These are phyloP conservation scores for Toxonevra muliebris DNA, from an alignment of 2,888 invertebrate genomes.

Conservation along the genomic window DNA sequence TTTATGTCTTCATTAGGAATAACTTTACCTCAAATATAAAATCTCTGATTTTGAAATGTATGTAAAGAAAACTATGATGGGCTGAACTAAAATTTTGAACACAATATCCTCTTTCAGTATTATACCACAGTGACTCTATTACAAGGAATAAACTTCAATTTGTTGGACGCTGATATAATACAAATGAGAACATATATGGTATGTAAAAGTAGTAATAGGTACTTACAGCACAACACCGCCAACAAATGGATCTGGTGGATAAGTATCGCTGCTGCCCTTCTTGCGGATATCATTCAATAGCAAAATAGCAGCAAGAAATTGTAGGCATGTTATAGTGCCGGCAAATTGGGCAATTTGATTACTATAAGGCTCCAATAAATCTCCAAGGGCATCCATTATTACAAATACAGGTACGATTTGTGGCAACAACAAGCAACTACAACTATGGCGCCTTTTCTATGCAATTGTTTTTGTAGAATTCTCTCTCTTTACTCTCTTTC, in stretches of 20 bases:
- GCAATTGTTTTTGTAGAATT: neutral
- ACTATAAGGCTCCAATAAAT: constrained; percentile 57
- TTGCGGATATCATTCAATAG: constrained; percentile 79
- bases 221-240: constrained; percentile 83
- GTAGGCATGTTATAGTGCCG: constrained; percentile 78
- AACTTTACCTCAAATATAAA: too few species aligned
- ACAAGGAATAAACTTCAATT: too few species aligned
- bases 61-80: too few species aligned
- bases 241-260: constrained; percentile 76
- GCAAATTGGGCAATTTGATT: constrained; percentile 70
- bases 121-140: too few species aligned
- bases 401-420: neutral
- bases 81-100: too few species aligned
- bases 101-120: too few species aligned
- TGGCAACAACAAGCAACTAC: neutral
- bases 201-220: too few species aligned
- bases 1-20: too few species aligned
- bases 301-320: constrained; percentile 83
- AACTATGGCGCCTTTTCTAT: neutral
- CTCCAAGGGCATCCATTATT: constrained; percentile 54
- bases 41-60: too few species aligned
- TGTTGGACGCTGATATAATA: too few species aligned
- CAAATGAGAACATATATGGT: too few species aligned
- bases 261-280: constrained; percentile 72
- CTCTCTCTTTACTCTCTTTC: neutral